Evolutionary conservation across 2,113 vertebrate species (phyloP).

Genomic region (Tachysurus fulvidraco): DNA sequence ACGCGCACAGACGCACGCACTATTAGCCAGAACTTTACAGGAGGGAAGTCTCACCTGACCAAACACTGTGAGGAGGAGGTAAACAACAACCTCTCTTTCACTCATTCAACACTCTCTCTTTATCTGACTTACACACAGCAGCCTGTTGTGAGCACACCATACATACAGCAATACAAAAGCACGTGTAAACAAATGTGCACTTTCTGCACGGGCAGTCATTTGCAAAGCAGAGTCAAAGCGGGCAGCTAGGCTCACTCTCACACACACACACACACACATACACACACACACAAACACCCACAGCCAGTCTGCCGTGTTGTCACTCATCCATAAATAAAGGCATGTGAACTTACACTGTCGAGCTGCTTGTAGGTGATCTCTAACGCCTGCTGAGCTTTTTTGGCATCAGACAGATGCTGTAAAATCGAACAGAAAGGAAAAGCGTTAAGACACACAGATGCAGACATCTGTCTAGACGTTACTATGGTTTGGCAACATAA

Average conservation of each 20-base stretch:
- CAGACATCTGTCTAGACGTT: neutral
- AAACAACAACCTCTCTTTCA: conserved; percentile 29
- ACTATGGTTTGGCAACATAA: neutral
- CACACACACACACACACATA: neutral
- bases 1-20: neutral
- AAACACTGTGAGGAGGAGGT: conserved; percentile 14
- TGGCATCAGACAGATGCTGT: conserved; percentile 84
- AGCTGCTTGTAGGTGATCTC: conserved; percentile 85
- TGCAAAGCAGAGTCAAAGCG: conserved; percentile 34
- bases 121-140: conserved; percentile 15
- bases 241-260: neutral
- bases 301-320: neutral
- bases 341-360: conserved; percentile 78
- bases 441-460: conserved; percentile 50
- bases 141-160: neutral
- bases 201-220: conserved; percentile 25
- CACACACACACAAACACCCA: no score
- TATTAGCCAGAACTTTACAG: neutral
- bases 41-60: conserved; percentile 11
- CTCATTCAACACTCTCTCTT: neutral
- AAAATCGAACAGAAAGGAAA: conserved; percentile 60
- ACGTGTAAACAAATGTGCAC: conserved; percentile 25
- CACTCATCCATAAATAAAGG: neutral
- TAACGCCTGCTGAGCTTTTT: conserved; percentile 85
- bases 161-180: neutral